These are phyloP conservation scores for Nemotelus pantherinus DNA, from an alignment of 2,888 invertebrate genomes.

Conservation along the genomic window DNA sequence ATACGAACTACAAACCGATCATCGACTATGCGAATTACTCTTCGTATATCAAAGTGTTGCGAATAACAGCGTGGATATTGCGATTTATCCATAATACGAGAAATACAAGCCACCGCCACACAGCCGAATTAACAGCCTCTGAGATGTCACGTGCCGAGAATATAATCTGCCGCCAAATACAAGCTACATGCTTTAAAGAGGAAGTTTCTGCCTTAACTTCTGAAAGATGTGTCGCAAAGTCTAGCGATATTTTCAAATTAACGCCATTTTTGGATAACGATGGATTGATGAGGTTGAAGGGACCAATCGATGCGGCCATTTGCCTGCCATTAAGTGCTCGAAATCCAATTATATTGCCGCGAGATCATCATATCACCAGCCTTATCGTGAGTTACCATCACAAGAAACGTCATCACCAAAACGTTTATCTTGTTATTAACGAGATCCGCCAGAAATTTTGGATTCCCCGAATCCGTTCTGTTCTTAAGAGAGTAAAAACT, in stretches of 20 bases:
- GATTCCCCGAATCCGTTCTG: background rate
- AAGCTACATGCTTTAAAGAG: background rate
- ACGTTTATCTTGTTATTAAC: too few relatives aligned
- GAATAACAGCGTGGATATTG: too few relatives aligned
- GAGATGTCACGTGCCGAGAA: constrained; percentile 29
- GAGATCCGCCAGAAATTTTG: too few relatives aligned
- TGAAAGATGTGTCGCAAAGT: background rate
- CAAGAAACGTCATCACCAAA: background rate
- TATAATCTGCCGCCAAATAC: constrained; percentile 7
- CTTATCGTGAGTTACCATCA: background rate
- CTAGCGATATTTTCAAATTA: background rate
- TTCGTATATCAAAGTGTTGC: too few relatives aligned
- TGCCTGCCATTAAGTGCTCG: constrained; percentile 12
- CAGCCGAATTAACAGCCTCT: background rate
- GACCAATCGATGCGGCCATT: background rate
- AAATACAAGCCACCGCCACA: constrained; percentile 10
- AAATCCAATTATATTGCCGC: background rate
- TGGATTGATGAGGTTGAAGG: background rate
- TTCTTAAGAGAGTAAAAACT: background rate
- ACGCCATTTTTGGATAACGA: constrained; percentile 8
- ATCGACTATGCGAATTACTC: constrained; percentile 30
- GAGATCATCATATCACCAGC: background rate
- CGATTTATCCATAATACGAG: background rate
- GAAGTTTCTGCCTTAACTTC: background rate
- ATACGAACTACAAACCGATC: background rate